Conservation (phyloP, 2,888 invertebrate species). For the Argyresthia goedartella region DNA sequence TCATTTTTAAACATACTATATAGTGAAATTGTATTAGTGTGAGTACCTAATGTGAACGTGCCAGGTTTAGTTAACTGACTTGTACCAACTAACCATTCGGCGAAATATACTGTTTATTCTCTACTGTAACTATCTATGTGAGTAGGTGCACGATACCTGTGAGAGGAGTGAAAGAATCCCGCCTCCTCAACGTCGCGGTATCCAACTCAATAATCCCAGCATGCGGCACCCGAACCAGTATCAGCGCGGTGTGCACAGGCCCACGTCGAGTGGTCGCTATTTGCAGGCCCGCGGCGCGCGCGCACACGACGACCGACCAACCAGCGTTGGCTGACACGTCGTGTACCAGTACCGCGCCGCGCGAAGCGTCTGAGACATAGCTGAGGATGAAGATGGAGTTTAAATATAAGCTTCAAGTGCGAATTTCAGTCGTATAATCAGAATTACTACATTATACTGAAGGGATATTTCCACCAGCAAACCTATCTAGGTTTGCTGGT, state of each 20-base stretch:
- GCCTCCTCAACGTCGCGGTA: not conserved
- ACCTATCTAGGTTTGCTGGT: too few relatives aligned
- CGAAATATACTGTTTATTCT: too few relatives aligned
- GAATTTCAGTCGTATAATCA: too few relatives aligned
- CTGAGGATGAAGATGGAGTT: conserved; percentile 20
- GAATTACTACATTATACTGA: too few relatives aligned
- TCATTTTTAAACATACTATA: too few relatives aligned
- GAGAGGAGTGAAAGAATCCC: conserved; percentile 10
- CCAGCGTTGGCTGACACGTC: conserved; percentile 73
- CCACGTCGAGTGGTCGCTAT: conserved; percentile 71
- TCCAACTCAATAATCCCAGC: conserved; percentile 57
- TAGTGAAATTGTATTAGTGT: too few relatives aligned
- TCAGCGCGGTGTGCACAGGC: conserved; percentile 68
- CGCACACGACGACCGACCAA: conserved; percentile 73
- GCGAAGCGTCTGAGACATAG: conserved; percentile 78
- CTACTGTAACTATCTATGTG: too few relatives aligned
- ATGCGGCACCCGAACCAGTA: conserved; percentile 76
- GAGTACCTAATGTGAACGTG: too few relatives aligned
- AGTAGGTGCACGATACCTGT: conserved; percentile 21
- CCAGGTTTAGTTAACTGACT: too few relatives aligned
- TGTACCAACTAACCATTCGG: too few relatives aligned
- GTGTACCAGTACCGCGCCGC: conserved; percentile 76
- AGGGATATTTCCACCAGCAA: too few relatives aligned
- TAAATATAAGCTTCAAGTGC: not conserved
- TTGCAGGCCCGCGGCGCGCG: conserved; percentile 75